Base-by-base conservation (phyloP, 1,140 invertebrate genomes). In the Lepidurus couesii region DNA sequence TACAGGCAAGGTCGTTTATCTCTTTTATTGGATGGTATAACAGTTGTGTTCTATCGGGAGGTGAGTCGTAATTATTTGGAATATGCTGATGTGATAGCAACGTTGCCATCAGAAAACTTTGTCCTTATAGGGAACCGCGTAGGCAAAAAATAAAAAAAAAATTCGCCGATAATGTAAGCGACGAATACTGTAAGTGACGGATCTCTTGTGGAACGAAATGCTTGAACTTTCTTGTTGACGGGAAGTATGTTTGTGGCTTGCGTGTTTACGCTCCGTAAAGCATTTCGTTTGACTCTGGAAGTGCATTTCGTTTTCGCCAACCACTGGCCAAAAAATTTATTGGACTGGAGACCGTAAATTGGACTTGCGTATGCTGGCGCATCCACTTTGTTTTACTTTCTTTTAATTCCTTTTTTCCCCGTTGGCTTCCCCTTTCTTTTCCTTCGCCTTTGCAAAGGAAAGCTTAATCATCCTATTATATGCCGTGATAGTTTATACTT, bases 1-100 rank as follows among this genome's bases (percentile, higher is more conserved):
- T 65, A n/a, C 16, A 65, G 21, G 53, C 53, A 65, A 65, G 53
- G 53, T 65, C 53, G 53, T 65, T 65, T 65, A 65, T 65, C 53
- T 65, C 9, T 65, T 65, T 65, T 65, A 65, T 65, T 65, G 53
- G 16, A 21, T 65, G 53, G 53, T 21, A 65, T 65, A 65, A 65
- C 16, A 21, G 53, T 65, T 65, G 16, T 65, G 53, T 21, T 65
- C 53, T 65, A 65, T 65, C 53, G n/a, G 21, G 53, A 65, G 53
- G 8, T 65, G 7, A 65, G 53, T 65, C 53, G 53, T 65, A 13
- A 65, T 65, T 65, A 65, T 65, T 65, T 21, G 45, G 45, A 16
- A 47, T 47, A 47, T 47, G 45, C 10, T 47, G 45, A 47, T 47
- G 53, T 65, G 53, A 65, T 65, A 65, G 53, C 53, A 65, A 65